These are phyloP conservation scores for Sprattus sprattus DNA, from an alignment of 2,113 vertebrate genomes.

Conservation along the genomic window DNA sequence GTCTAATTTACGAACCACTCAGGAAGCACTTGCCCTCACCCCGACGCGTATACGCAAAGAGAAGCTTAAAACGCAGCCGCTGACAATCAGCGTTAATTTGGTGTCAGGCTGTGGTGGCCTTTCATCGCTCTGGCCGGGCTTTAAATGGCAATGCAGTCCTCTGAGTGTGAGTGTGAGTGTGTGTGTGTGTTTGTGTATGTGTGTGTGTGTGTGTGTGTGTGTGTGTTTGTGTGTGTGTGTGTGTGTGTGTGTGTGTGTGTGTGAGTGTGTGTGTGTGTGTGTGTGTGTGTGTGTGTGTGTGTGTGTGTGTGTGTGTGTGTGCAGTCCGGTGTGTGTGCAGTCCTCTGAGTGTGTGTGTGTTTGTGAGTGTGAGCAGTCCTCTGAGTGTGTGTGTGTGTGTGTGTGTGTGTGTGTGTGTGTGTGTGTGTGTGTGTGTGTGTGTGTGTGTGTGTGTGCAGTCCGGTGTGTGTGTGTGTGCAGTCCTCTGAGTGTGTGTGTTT, in stretches of 20 bases:
- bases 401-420: neutral
- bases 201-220: neutral
- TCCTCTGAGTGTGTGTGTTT: neutral
- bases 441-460: neutral
- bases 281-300: neutral
- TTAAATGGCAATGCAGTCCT: neutral
- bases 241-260: neutral
- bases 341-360: neutral
- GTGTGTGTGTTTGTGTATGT: neutral
- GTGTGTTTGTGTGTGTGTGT: neutral
- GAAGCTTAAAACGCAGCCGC: neutral
- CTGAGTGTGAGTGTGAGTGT: neutral
- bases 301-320: neutral
- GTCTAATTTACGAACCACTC: conserved; percentile 5
- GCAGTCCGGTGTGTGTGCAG: neutral
- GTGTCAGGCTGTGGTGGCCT: neutral
- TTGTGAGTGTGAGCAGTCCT: neutral
- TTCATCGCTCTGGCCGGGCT: neutral
- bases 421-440: neutral
- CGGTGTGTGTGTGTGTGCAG: too few species aligned
- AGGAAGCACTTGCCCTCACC: neutral
- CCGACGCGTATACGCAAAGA: neutral
- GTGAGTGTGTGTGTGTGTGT: conserved; percentile 1
- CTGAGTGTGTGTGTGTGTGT: neutral
- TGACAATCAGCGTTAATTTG: neutral